Evolutionary conservation across 2,113 vertebrate genomes (phyloP).

Genomic region (Serilophus lunatus): DNA sequence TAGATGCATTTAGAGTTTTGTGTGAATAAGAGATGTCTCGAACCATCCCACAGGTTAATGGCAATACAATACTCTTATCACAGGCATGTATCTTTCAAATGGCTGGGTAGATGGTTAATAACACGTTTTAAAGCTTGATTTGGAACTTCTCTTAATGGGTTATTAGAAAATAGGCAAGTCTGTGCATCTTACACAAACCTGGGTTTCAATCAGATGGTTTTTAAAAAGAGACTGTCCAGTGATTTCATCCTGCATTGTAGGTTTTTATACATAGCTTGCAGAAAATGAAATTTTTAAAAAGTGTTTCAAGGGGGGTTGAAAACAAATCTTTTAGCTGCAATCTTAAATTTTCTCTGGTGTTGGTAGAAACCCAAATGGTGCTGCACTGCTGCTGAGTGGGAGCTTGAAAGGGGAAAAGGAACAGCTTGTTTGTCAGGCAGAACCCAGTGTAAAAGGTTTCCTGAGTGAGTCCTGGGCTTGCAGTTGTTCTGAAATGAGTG

Average conservation of each 20-base stretch:
- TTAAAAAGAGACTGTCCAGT: not conserved
- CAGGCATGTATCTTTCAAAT: slow-evolving; percentile 61
- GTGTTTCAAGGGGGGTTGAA: not conserved
- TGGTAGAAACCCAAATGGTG: not conserved
- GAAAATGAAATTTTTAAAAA: not conserved
- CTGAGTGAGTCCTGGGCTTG: not conserved
- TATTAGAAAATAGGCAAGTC: slow-evolving; percentile 32
- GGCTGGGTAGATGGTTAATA: slow-evolving; percentile 66
- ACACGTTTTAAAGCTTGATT: slow-evolving; percentile 65
- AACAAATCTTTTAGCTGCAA: not conserved
- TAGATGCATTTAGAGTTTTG: slow-evolving; percentile 65
- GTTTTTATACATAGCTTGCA: not conserved
- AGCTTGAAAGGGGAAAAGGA: not conserved
- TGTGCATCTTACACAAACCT: not conserved
- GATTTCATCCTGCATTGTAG: not conserved
- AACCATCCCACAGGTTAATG: slow-evolving; percentile 61
- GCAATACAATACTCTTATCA: slow-evolving; percentile 58
- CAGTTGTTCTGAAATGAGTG: not conserved
- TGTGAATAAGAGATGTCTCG: slow-evolving; percentile 62
- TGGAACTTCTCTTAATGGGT: slow-evolving; percentile 48
- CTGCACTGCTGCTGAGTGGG: rapidly evolving
- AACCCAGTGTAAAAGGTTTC: not conserved
- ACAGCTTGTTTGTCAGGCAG: not conserved
- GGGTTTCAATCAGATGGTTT: not conserved
- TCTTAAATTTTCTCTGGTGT: not conserved